Conservation (phyloP, 2,113 vertebrate species). For the Bubo scandiacus region DNA sequence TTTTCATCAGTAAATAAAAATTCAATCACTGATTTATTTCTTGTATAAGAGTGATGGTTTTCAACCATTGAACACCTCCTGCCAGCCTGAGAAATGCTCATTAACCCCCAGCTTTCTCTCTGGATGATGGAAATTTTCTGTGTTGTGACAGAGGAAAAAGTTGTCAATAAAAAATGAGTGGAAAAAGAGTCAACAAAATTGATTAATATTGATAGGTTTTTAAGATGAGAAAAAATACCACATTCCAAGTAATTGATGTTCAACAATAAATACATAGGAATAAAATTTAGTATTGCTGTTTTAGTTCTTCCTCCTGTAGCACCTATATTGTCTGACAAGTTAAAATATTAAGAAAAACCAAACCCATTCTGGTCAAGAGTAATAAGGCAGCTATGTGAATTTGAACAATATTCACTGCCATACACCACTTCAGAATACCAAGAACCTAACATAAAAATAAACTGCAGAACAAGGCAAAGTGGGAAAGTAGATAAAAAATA, state of each 20-base stretch:
- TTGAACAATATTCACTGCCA: background rate
- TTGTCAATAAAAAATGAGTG: background rate
- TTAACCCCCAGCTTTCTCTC: background rate
- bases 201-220: background rate
- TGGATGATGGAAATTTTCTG: background rate
- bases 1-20: background rate
- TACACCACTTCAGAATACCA: background rate
- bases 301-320: background rate
- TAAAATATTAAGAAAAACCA: background rate
- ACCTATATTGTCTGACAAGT: background rate
- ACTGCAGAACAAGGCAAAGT: background rate
- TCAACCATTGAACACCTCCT: background rate
- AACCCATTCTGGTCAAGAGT: background rate
- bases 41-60: background rate
- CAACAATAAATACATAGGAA: background rate
- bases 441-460: background rate
- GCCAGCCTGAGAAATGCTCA: background rate
- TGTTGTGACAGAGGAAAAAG: background rate
- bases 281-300: background rate
- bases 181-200: background rate
- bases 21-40: fast-evolving
- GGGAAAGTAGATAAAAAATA: background rate
- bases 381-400: background rate
- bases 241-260: background rate
- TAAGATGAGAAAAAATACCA: background rate